Conservation (phyloP, 2,888 invertebrate genomes). For the Portevinia maculata region DNA sequence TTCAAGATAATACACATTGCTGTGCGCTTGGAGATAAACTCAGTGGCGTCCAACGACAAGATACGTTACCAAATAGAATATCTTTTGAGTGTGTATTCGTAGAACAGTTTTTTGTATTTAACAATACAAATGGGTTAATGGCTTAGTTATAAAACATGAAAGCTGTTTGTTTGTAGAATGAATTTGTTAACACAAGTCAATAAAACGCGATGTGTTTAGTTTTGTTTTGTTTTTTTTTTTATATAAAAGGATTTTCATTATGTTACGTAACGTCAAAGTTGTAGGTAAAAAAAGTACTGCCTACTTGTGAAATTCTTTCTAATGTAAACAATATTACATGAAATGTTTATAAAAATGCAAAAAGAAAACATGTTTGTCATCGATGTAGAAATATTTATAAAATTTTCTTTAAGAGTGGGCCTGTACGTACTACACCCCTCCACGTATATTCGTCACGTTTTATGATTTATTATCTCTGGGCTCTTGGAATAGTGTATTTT, state of each 20-base stretch:
- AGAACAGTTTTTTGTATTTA: constrained; percentile 6
- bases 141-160: constrained; percentile 21
- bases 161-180: constrained; percentile 33
- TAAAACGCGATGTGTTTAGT: constrained; percentile 3
- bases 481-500: neutral
- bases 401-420: neutral
- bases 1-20: constrained; percentile 38
- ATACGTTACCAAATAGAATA: neutral
- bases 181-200: constrained; percentile 17
- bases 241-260: neutral
- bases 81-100: neutral
- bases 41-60: constrained; percentile 3
- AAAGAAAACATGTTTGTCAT: neutral
- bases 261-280: neutral
- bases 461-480: constrained; percentile 6
- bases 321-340: constrained; percentile 14
- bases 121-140: constrained; percentile 39
- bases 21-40: constrained; percentile 25
- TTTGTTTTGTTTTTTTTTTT: no score
- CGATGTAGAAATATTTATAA: constrained; percentile 1
- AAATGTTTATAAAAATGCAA: constrained; percentile 2
- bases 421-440: neutral
- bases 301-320: constrained; percentile 15
- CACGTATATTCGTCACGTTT: constrained; percentile 5
- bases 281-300: neutral